Evolutionary conservation across 2,797 vertebrate species (phyloP), one percentile per base, ranked within the genome.

Genomic region (Pampus argenteus): DNA sequence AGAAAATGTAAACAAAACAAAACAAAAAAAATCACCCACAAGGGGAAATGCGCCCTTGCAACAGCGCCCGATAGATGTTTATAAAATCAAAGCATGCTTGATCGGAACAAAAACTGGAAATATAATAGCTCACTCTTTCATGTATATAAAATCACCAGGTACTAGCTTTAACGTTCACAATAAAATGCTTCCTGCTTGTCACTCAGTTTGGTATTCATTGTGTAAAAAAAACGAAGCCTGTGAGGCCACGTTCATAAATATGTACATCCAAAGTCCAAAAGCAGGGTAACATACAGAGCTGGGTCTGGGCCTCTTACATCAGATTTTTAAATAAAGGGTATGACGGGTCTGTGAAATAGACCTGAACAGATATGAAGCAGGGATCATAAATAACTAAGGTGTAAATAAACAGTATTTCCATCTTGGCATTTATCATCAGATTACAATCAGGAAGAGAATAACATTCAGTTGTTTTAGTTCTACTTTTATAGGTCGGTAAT

Each of bases 401-500:
- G n/a, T 57, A 0, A 22, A 62, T 34, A 5, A 71, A 67, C 36
- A 36, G 22, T 17, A 8, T 51, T 36, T 62, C 23, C 44, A 79
- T 51, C 54, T 61, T 45, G 28, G 23, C 38, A 26, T 66, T 55
- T 47, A 67, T 60, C 56, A 66, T 71, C 61, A 22, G 31, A 71
- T 84, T 91, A 90, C 88, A 92, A 92, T 73, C 88, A 85, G 50
- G 42, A 78, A 31, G 72, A 81, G 74, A 65, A 60, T 69, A 52
- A 91, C 90, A 91, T 91, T 81, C 87, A 87, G 3, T 64, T 44
- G 9, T 84, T 78, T 80, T 82, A 42, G n/a, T 63, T 63, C 18
- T 6, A 44, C 51, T 67, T 75, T 74, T 71, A 74, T 69, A 81
- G 57, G 69, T 52, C 28, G 72, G 15, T 11, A 70, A 66, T 60